A percentile compares a stretch with the other conserved stretches of the same genome.
phyloP scores from a whole-genome alignment of 2,888 invertebrate species.

The Acanthococcus lagerstroemiae region DNA sequence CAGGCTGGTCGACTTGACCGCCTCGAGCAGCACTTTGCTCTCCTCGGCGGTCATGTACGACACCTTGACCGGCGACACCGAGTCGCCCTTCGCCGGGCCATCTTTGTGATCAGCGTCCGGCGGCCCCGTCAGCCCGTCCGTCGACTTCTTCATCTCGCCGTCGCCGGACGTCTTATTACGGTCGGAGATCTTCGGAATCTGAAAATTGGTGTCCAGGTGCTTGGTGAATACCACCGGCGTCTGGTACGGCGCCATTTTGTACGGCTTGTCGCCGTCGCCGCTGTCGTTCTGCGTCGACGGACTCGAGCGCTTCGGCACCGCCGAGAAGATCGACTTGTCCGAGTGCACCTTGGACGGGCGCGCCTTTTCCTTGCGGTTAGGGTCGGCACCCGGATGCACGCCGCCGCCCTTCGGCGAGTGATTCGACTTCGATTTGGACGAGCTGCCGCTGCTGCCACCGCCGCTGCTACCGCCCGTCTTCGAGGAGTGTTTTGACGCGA shows the following conservation, averaged over 20 bases:
- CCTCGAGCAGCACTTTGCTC: background rate
- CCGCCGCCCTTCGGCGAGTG: conserved; percentile 7
- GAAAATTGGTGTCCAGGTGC: conserved; percentile 7
- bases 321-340: conserved; percentile 8
- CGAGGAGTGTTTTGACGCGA: background rate
- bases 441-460: background rate
- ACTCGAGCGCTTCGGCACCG: conserved; percentile 11
- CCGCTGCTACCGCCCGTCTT: conserved; percentile 1
- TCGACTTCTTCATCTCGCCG: background rate
- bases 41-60: background rate
- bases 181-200: conserved; percentile 18
- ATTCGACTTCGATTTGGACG: conserved; percentile 8
- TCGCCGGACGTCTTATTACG: conserved; percentile 8
- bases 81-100: background rate
- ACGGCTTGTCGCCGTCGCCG: conserved; percentile 8
- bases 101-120: background rate
- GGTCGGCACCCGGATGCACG: background rate
- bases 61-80: background rate
- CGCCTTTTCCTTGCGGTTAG: conserved; percentile 13
- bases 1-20: background rate
- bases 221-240: background rate
- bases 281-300: conserved; percentile 5
- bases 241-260: conserved; percentile 7
- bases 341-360: conserved; percentile 1
- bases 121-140: background rate